Conservation (phyloP, 2,888 invertebrate genomes). For the Synanthedon myopaeformis region DNA sequence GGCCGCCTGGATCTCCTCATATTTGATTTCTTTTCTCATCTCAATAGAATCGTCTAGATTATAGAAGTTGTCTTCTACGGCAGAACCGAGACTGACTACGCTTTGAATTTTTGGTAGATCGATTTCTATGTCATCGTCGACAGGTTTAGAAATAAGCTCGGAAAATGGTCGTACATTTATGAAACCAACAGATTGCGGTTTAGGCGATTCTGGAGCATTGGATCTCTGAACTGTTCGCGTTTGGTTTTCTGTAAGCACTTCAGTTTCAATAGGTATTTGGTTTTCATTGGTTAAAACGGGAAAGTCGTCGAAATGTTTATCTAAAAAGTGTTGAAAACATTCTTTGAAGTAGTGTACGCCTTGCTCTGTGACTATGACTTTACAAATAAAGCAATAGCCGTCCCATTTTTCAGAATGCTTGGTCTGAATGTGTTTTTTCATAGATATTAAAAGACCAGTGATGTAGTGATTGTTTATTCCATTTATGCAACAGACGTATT, state of each 20-base stretch:
- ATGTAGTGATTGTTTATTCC: constrained; percentile 42
- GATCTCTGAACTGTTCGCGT: not conserved
- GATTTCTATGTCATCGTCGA: constrained; percentile 6
- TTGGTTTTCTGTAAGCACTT: not conserved
- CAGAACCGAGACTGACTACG: constrained; percentile 61
- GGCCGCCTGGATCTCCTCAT: constrained; percentile 43
- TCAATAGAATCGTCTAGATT: not conserved
- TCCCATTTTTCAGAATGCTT: constrained; percentile 64
- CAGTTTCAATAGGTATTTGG: constrained; percentile 1
- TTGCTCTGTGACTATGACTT: constrained; percentile 51
- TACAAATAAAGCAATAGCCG: constrained; percentile 66
- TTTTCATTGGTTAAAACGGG: constrained; percentile 16
- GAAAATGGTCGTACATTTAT: constrained; percentile 53
- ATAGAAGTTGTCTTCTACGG: constrained; percentile 8
- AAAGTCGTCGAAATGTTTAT: constrained; percentile 53
- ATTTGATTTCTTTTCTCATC: constrained; percentile 20
- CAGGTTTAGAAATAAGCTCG: constrained; percentile 32
- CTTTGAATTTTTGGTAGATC: constrained; percentile 56
- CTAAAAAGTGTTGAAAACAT: constrained; percentile 51
- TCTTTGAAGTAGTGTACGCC: constrained; percentile 42
- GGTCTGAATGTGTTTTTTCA: constrained; percentile 53
- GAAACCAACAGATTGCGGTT: constrained; percentile 18
- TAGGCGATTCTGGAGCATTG: constrained; percentile 7
- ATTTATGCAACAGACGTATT: constrained; percentile 55
- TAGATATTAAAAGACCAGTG: constrained; percentile 47